These are phyloP conservation scores for Sceloporus undulatus DNA, from an alignment of 2,113 vertebrate species.

Conservation along the genomic window DNA sequence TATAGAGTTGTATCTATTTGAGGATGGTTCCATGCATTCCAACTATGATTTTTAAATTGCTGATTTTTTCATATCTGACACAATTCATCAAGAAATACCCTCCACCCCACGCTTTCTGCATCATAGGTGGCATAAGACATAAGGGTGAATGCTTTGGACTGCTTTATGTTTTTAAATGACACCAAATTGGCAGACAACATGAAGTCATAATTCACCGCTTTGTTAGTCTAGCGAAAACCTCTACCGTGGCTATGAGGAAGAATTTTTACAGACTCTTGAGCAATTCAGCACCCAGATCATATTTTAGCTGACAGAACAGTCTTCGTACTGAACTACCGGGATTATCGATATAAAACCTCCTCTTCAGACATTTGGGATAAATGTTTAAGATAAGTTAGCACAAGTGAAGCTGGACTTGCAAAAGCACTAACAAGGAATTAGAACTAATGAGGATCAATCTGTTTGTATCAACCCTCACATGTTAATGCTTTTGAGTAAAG, in stretches of 20 bases:
- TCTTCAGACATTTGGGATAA: background rate
- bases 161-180: slow-evolving; percentile 44
- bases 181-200: slow-evolving; percentile 34
- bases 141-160: slow-evolving; percentile 48
- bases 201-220: slow-evolving; percentile 36
- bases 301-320: background rate
- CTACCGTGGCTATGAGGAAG: fast-evolving
- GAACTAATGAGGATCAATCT: background rate
- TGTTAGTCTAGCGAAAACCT: background rate
- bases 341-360: background rate
- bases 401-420: background rate
- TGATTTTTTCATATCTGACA: slow-evolving; percentile 61
- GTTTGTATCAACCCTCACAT: background rate
- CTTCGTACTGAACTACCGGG: background rate
- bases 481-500: background rate
- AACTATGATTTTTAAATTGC: slow-evolving; percentile 69
- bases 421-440: background rate
- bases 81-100: slow-evolving; percentile 56
- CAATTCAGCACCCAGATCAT: fast-evolving
- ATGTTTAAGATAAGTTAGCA: background rate
- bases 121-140: slow-evolving; percentile 43
- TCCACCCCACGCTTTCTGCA: slow-evolving; percentile 32
- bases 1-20: slow-evolving; percentile 34
- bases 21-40: slow-evolving; percentile 64
- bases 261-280: fast-evolving